A percentile compares a stretch with the other conserved stretches of the same genome.
Conservation (phyloP, 2,113 vertebrate genomes). For the Anhinga anhinga region DNA sequence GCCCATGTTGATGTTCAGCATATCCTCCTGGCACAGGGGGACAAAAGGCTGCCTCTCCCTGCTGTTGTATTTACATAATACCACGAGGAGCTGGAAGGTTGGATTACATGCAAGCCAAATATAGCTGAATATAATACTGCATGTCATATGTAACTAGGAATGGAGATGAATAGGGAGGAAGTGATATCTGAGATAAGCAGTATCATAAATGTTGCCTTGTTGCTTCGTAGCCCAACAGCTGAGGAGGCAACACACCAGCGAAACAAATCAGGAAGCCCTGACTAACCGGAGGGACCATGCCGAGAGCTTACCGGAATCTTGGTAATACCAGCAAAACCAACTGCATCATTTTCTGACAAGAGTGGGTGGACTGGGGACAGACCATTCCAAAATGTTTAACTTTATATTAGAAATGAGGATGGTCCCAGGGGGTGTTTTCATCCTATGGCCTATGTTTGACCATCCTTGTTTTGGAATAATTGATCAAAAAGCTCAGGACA, state of each 20-base stretch:
- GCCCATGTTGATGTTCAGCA: not conserved
- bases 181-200: not conserved
- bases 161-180: not conserved
- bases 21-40: not conserved
- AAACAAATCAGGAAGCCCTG: not conserved
- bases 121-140: constrained; percentile 36
- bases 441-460: not conserved
- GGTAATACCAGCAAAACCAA: not conserved
- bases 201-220: not conserved
- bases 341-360: not conserved
- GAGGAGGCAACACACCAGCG: not conserved
- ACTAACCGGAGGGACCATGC: not conserved
- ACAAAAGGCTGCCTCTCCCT: not conserved
- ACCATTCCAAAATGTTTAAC: not conserved
- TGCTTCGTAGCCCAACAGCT: not conserved
- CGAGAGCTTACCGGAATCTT: not conserved
- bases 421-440: not conserved
- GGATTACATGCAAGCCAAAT: not conserved
- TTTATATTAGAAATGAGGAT: not conserved
- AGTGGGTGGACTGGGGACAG: not conserved
- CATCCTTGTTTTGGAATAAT: not conserved
- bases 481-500: not conserved
- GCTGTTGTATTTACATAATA: constrained; percentile 1
- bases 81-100: not conserved
- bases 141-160: not conserved